Evolutionary conservation across 2,888 invertebrate species (phyloP), one percentile per base, ranked within the genome.

Genomic region (Patella depressa): DNA sequence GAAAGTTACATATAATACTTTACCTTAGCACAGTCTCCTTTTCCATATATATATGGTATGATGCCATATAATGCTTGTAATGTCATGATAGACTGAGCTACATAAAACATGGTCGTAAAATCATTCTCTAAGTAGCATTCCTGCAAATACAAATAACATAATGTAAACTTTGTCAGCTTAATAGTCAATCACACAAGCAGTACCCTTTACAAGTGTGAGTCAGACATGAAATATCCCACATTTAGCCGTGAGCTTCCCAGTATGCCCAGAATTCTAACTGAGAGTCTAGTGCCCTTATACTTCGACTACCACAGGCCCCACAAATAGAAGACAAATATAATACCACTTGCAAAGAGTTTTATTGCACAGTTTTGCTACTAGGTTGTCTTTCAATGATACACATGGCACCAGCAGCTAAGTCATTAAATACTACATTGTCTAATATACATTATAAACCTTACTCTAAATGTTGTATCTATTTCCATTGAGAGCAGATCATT

Each of bases 401-500:
- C 7, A 45, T 45, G 9, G 0, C 7, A 34, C 9, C 45, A 45
- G 34, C 5, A 4, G 34, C 59, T 24, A 11, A 72, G 15, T 15
- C 69, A 69, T 2, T 69, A 69, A 11, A 45, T 45, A 7, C 7
- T 45, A 34, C 34, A n/a, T 7, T 14, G 29, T 29, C 24, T 15
- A 19, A 75, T 24, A 19, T n/a, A 29, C 4, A 29, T 12, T n/a
- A 19, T 71, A 53, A 29, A 70, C 80, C 83, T 79, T 78, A 91
- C 91, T 84, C 85, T 87, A 78, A 88, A 91, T 29, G 96, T 95
- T 87, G 94, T 94, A 54, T 95, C 94, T 83, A 96, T 93, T 92
- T 98, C 98, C 95, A 98, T 95, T 0, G 98, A 97, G 86, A 98
- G 94, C 14, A 98, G 93, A 92, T 98, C 98, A 87, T 94, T 95